Evolutionary conservation across 2,888 invertebrate species (phyloP).

Genomic region (Andrena minutula): DNA sequence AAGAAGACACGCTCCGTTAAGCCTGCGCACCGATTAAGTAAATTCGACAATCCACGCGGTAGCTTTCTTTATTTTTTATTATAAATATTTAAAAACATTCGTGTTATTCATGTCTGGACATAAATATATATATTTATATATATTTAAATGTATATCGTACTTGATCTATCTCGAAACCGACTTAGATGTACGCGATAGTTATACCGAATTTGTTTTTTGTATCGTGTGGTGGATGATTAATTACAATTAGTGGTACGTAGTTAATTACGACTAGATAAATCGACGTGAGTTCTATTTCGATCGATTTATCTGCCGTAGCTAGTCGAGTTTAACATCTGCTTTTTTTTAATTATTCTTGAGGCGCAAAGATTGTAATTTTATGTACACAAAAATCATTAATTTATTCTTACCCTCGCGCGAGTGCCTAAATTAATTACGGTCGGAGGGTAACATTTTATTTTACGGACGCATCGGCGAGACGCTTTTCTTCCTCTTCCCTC

Average conservation of each 20-base stretch:
- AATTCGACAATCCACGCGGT: conserved; percentile 47
- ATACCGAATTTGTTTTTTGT: conserved; percentile 71
- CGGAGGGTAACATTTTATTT: conserved; percentile 36
- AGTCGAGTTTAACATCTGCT: conserved; percentile 38
- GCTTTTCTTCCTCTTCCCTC: neutral
- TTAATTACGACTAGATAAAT: conserved; percentile 67
- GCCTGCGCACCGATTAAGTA: conserved; percentile 6
- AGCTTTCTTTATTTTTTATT: conserved; percentile 79
- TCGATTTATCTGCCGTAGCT: conserved; percentile 42
- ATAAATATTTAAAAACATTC: conserved; percentile 83
- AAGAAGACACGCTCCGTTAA: conserved; percentile 3
- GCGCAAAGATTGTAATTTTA: conserved; percentile 49
- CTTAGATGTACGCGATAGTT: conserved; percentile 67
- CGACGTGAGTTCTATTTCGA: conserved; percentile 38
- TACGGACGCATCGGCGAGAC: neutral
- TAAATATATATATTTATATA: conserved; percentile 64
- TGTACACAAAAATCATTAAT: conserved; percentile 58
- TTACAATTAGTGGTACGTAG: conserved; percentile 60
- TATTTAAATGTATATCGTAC: conserved; percentile 54
- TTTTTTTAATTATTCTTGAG: conserved; percentile 34
- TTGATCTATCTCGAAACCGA: conserved; percentile 71
- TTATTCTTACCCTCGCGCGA: conserved; percentile 36
- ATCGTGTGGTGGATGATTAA: conserved; percentile 60
- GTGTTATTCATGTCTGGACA: conserved; percentile 72
- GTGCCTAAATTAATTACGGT: conserved; percentile 17